A percentile compares a stretch with the other conserved stretches of the same genome.
Conservation (phyloP, 2,797 vertebrate genomes). For the Danio kyathit region DNA sequence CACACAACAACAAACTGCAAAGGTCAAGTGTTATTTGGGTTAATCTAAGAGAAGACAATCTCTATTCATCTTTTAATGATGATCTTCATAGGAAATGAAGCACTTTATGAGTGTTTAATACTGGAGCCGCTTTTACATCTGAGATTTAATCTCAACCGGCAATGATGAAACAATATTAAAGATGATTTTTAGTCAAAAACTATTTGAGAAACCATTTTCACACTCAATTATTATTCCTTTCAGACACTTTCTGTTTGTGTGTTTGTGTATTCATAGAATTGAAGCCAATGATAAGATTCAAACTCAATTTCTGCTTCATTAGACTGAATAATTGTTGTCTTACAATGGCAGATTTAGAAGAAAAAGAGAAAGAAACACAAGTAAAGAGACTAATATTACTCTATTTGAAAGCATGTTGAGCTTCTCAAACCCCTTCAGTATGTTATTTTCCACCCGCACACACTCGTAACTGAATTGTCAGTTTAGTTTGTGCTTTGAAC, state of each 20-base stretch:
- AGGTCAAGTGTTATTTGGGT: background rate
- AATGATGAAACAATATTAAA: background rate
- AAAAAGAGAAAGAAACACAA: background rate
- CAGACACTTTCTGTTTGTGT: background rate
- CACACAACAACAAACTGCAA: conserved; percentile 6
- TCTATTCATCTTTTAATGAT: conserved; percentile 13
- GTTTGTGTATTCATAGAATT: background rate
- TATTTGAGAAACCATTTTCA: background rate
- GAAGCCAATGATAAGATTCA: background rate
- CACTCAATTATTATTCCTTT: background rate
- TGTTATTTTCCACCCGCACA: background rate
- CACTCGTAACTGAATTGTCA: background rate
- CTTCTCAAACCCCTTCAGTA: background rate
- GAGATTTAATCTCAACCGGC: background rate
- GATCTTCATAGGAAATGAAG: conserved; percentile 21
- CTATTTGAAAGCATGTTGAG: background rate
- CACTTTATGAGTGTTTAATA: background rate
- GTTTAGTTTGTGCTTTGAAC: conserved; percentile 6
- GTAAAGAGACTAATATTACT: too few relatives aligned
- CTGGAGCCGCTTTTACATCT: background rate
- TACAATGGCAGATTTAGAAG: background rate
- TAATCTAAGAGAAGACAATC: background rate
- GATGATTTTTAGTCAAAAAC: background rate
- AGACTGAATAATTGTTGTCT: too few relatives aligned
- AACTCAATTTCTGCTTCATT: background rate